Evolutionary conservation across 2,888 invertebrate species (phyloP).

Genomic region (Drosophila anceps): DNA sequence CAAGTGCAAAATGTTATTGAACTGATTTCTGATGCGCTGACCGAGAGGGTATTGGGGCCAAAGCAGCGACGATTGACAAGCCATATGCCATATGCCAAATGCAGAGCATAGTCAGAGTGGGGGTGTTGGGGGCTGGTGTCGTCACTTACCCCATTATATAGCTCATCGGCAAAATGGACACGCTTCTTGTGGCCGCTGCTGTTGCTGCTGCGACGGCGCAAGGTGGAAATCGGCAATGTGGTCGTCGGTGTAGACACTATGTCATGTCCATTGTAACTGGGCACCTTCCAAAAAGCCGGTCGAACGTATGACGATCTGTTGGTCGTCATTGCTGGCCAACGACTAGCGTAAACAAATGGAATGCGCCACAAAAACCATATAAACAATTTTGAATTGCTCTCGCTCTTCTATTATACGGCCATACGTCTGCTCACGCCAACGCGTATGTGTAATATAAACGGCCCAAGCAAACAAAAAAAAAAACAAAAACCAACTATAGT

Average conservation of each 20-base stretch:
- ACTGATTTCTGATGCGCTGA: slow-evolving; percentile 73
- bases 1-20: slow-evolving; percentile 75
- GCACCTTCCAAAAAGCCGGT: slow-evolving; percentile 83
- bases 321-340: slow-evolving; percentile 76
- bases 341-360: slow-evolving; percentile 78
- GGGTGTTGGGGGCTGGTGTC: slow-evolving; percentile 7
- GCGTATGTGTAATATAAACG: slow-evolving; percentile 51
- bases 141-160: slow-evolving; percentile 64
- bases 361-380: slow-evolving; percentile 57
- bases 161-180: slow-evolving; percentile 85
- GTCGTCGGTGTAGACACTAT: slow-evolving; percentile 12
- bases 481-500: slow-evolving; percentile 21
- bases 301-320: slow-evolving; percentile 76
- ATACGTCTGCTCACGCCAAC: slow-evolving; percentile 67
- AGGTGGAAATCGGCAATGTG: slow-evolving; percentile 28
- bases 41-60: slow-evolving; percentile 67
- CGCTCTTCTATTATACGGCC: slow-evolving; percentile 41
- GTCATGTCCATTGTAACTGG: slow-evolving; percentile 51
- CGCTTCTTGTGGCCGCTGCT: slow-evolving; percentile 82
- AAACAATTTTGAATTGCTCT: slow-evolving; percentile 61
- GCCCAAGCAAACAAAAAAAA: slow-evolving; percentile 35
- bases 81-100: slow-evolving; percentile 31
- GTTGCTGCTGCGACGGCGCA: slow-evolving; percentile 67
- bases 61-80: slow-evolving; percentile 68
- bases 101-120: slow-evolving; percentile 2